Percentiles rank a stretch among this genome's conserved stretches.
These are phyloP conservation scores for Thymallus thymallus DNA, from an alignment of 2,113 vertebrate genomes.

Conservation along the genomic window DNA sequence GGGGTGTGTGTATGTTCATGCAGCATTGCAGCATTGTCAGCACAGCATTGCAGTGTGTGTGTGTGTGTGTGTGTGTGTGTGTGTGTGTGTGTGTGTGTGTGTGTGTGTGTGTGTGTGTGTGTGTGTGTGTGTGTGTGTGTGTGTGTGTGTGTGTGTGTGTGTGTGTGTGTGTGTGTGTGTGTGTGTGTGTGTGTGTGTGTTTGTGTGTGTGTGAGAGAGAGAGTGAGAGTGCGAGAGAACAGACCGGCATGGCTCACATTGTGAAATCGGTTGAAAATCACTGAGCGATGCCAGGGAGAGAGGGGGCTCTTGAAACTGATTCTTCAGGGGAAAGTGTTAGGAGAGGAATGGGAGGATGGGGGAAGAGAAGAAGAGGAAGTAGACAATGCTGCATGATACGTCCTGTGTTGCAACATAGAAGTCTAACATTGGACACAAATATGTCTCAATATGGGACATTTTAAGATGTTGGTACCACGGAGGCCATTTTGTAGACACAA, in stretches of 20 bases:
- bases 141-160: too few relatives aligned
- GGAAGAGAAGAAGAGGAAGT: conserved; percentile 9
- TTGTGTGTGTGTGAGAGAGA: not conserved
- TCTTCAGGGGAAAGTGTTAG: conserved; percentile 30
- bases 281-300: conserved; percentile 6
- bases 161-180: too few relatives aligned
- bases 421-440: too few relatives aligned
- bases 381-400: conserved; percentile 14
- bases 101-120: not conserved
- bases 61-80: conserved; percentile 3
- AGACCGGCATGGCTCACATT: conserved; percentile 25
- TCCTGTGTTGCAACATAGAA: not conserved
- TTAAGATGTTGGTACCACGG: too few relatives aligned
- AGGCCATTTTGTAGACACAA: not conserved
- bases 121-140: too few relatives aligned
- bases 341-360: not conserved
- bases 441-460: too few relatives aligned
- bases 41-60: too few relatives aligned
- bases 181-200: not conserved
- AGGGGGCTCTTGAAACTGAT: conserved; percentile 29
- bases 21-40: too few relatives aligned
- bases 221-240: conserved; percentile 16
- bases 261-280: conserved; percentile 13
- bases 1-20: too few relatives aligned
- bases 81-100: not conserved